Evolutionary conservation across 2,888 invertebrate species (phyloP).

Genomic region (Eristalis pertinax): DNA sequence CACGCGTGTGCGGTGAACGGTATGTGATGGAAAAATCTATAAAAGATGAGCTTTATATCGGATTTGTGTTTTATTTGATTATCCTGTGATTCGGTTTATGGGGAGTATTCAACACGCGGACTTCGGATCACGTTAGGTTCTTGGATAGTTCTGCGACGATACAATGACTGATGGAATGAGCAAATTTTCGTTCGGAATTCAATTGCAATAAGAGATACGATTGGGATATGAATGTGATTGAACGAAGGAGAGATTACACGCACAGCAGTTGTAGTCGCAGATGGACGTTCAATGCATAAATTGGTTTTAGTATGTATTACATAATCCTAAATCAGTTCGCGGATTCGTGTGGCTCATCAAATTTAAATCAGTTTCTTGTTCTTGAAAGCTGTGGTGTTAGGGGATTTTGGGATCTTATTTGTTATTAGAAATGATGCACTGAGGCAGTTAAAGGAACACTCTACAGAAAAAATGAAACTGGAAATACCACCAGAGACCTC

Average conservation of each 20-base stretch:
- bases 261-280: too few species aligned
- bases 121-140: neutral
- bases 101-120: neutral
- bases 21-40: conserved; percentile 11
- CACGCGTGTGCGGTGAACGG: neutral
- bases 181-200: neutral
- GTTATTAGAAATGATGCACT: too few species aligned
- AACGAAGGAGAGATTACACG: neutral
- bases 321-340: too few species aligned
- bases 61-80: neutral
- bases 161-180: neutral
- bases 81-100: conserved; percentile 7
- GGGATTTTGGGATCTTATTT: too few species aligned
- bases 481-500: too few species aligned
- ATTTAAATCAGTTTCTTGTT: too few species aligned
- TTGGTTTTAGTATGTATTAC: too few species aligned
- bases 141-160: neutral
- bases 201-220: neutral
- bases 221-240: neutral
- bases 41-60: conserved; percentile 6
- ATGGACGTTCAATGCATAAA: too few species aligned
- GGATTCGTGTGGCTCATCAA: too few species aligned
- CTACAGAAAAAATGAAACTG: too few species aligned
- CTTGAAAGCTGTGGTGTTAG: too few species aligned
- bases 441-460: too few species aligned